Evolutionary conservation across 2,797 vertebrate species (phyloP).

Genomic region (Protosalanx chinensis): DNA sequence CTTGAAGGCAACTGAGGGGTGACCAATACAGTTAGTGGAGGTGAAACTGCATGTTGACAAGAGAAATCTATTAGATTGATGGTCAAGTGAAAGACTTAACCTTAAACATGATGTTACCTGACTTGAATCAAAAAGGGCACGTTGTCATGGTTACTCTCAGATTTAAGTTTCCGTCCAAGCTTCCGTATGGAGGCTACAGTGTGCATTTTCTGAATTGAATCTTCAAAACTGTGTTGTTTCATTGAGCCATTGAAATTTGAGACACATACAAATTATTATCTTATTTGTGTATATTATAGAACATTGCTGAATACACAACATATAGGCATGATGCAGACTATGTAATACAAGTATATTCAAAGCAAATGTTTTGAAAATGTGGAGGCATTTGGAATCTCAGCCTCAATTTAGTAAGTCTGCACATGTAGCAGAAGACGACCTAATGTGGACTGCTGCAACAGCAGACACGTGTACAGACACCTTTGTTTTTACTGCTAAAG

Average conservation of each 20-base stretch:
- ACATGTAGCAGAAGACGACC: slow-evolving; percentile 36
- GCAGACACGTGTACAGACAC: slow-evolving; percentile 50
- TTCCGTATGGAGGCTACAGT: not conserved
- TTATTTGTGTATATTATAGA: not conserved
- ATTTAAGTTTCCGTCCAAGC: not conserved
- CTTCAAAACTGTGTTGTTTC: too few species aligned
- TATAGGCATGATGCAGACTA: not conserved
- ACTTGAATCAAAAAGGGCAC: slow-evolving; percentile 45
- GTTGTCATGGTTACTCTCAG: slow-evolving; percentile 64
- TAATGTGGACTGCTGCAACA: slow-evolving; percentile 24
- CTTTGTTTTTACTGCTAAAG: slow-evolving; percentile 52
- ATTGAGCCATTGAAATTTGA: too few species aligned
- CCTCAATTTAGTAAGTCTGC: too few species aligned
- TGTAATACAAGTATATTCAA: not conserved
- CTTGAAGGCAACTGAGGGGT: slow-evolving; percentile 15
- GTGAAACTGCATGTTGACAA: slow-evolving; percentile 8
- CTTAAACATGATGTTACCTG: slow-evolving; percentile 47
- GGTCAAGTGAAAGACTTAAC: slow-evolving; percentile 42
- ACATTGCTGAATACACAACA: not conserved
- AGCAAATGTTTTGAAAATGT: not conserved
- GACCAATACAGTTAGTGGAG: not conserved
- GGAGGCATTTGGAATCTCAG: not conserved
- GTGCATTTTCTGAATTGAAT: not conserved
- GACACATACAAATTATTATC: not conserved
- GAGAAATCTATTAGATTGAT: slow-evolving; percentile 31